phyloP scores from a whole-genome alignment of 2,888 invertebrate genomes.

The Rosalia funebris region DNA sequence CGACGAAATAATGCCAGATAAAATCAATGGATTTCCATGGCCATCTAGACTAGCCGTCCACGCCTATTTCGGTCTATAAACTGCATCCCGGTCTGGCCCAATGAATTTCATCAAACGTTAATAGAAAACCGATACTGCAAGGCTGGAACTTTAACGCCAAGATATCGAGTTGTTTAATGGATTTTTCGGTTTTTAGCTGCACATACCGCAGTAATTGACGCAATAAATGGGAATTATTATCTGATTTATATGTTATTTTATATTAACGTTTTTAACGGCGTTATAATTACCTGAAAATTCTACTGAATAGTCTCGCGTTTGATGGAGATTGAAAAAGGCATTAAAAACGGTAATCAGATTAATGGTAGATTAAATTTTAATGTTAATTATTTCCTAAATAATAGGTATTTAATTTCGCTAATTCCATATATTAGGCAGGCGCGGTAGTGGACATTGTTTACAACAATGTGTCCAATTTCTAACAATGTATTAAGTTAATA shows the following conservation, averaged over 20 bases:
- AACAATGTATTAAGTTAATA: too few relatives aligned
- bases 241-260: neutral
- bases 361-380: too few relatives aligned
- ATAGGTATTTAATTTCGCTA: too few relatives aligned
- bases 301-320: too few relatives aligned
- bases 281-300: neutral
- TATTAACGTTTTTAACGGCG: neutral
- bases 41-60: constrained; percentile 21
- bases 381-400: too few relatives aligned
- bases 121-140: constrained; percentile 22
- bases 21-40: constrained; percentile 35
- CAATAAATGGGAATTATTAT: neutral
- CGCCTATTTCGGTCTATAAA: constrained; percentile 24
- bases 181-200: neutral
- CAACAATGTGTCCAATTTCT: too few relatives aligned
- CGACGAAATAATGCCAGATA: constrained; percentile 35
- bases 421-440: too few relatives aligned
- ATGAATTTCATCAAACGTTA: constrained; percentile 23
- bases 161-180: constrained; percentile 3
- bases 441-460: too few relatives aligned
- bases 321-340: too few relatives aligned
- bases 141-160: constrained; percentile 2
- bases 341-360: too few relatives aligned
- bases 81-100: constrained; percentile 13
- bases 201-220: neutral